Evolutionary conservation across 1,140 invertebrate genomes (phyloP), one percentile per base, ranked within the genome.

Genomic region (Neodiprion virginianus): DNA sequence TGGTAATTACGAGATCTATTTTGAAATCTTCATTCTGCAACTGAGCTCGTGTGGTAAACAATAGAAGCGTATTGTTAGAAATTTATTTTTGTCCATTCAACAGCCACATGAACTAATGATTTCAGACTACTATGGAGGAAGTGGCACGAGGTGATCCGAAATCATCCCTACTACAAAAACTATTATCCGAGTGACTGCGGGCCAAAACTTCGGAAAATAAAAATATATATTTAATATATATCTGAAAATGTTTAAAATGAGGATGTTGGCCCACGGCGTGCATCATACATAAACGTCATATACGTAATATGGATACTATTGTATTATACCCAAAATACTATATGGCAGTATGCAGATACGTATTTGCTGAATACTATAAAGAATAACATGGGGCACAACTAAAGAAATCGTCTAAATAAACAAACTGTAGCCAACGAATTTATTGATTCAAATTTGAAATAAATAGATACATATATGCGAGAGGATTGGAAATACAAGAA

Each of bases 61-160:
- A 40, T 40, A 40, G 28, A 40, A 40, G 28, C 28, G 5, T 40
- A 40, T 40, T 67, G 66, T 21, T 7, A 12, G 69, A 47, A 28
- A 70, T 75, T 50, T 61, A 61, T 61, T 61, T 61, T 5, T 40
- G 28, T n/a, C 53, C 53, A 61, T n/a, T 12, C 8, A 1, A 61
- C 0, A n/a, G 8, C 53, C 53, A n/a, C 8, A 61, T 12, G 8
- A 61, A n/a, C n/a, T 61, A 61, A 61, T 78, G 72, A 77, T 90
- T 90, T 21, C 91, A 94, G 93, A 93, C 84, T 93, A 91, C 91
- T 93, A 92, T 93, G 92, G 93, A 93, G 91, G 93, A 93, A 90
- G 90, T 87, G 79, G 89, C 87, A 79, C 90, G 90, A 90, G 90
- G 91, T 91, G 92, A 92, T 91, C 90, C 90, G 82, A 93, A 93